These are phyloP conservation scores for Coenobita brevimanus DNA, from an alignment of 1,140 invertebrate species.

Conservation along the genomic window DNA sequence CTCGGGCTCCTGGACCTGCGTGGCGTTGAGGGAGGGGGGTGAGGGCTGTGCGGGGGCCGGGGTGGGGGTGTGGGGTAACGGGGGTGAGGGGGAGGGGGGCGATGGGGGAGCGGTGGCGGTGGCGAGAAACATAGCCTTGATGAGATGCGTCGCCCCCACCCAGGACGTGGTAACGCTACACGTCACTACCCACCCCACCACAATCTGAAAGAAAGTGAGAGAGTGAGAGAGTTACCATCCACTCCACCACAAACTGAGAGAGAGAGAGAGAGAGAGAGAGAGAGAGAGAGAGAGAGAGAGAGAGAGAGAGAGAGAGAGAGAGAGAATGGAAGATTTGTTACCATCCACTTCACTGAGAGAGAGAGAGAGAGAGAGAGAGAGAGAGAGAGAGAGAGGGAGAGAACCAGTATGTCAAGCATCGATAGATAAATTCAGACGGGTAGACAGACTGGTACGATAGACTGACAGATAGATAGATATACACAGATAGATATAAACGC, in stretches of 20 bases:
- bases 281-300: neutral
- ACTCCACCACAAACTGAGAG: neutral
- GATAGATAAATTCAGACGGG: too few relatives aligned
- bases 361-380: neutral
- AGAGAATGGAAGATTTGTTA: neutral
- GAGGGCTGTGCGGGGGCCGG: constrained; percentile 72
- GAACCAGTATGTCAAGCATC: neutral
- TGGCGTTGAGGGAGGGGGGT: too few relatives aligned
- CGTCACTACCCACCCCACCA: constrained; percentile 89
- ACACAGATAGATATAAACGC: too few relatives aligned
- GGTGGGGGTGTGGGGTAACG: constrained; percentile 1
- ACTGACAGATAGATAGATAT: too few relatives aligned
- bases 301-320: neutral
- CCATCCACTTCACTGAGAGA: neutral
- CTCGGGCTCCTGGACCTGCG: too few relatives aligned
- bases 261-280: neutral
- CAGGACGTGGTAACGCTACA: constrained; percentile 88
- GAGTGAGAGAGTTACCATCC: neutral
- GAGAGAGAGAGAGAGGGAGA: neutral
- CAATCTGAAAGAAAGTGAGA: constrained; percentile 78
- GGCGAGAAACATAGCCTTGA: constrained; percentile 87
- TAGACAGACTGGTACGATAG: too few relatives aligned
- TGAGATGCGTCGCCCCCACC: constrained; percentile 90
- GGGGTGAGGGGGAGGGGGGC: neutral
- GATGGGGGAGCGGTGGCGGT: neutral